phyloP scores from a whole-genome alignment of 1,140 invertebrate species.

The Apis dorsata region DNA sequence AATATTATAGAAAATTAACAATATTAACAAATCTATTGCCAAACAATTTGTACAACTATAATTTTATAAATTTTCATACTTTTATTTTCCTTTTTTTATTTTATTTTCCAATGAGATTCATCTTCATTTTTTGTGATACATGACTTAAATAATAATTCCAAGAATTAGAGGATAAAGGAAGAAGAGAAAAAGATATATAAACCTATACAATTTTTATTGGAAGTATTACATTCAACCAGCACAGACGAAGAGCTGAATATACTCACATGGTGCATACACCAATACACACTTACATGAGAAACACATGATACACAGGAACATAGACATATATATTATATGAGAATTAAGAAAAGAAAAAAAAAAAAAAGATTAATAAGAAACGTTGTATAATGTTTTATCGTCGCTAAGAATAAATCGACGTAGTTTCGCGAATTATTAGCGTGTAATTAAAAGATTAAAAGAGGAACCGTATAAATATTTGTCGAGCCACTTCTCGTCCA shows the following conservation, averaged over 20 bases:
- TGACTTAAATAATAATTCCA: not conserved
- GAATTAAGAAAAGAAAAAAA: not conserved
- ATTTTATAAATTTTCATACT: not conserved
- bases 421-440: conserved; percentile 31
- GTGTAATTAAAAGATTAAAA: conserved; percentile 15
- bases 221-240: conserved; percentile 20
- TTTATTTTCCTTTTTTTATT: not conserved
- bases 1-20: not conserved
- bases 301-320: conserved; percentile 2
- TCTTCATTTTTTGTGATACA: not conserved
- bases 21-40: not conserved
- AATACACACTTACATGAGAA: not conserved
- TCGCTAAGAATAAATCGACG: conserved; percentile 54
- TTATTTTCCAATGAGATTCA: not conserved
- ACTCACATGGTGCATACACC: conserved; percentile 2
- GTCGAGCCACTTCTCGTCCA: conserved; percentile 25
- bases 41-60: not conserved
- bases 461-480: conserved; percentile 25
- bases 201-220: conserved; percentile 12
- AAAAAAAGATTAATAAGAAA: conserved; percentile 46
- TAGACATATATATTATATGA: conserved; percentile 9
- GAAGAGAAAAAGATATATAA: not conserved
- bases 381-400: conserved; percentile 60
- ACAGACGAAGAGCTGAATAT: conserved; percentile 1
- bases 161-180: not conserved